Evolutionary conservation across 2,113 vertebrate genomes (phyloP).

Genomic region (Podocnemis expansa): DNA sequence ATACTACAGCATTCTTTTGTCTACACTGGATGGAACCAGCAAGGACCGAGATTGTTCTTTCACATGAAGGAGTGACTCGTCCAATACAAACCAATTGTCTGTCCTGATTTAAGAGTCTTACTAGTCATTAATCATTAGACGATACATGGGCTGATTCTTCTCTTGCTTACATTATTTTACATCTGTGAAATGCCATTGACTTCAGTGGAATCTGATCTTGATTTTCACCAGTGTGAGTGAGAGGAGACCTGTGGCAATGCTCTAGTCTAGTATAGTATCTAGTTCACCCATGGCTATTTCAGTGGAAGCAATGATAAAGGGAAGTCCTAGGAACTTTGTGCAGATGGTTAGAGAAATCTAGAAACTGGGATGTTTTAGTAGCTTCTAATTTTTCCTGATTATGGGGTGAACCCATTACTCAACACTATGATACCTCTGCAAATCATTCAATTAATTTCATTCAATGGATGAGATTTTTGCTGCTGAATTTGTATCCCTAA

Average conservation of each 20-base stretch:
- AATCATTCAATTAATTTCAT: not conserved
- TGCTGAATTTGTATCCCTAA: not conserved
- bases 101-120: accelerated
- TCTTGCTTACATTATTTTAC: not conserved
- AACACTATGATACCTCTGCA: not conserved
- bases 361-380: not conserved
- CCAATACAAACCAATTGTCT: not conserved
- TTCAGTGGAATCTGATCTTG: not conserved
- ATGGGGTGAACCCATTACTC: not conserved
- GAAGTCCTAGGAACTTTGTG: not conserved
- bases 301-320: not conserved
- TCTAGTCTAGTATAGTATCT: not conserved
- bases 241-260: not conserved
- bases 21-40: not conserved
- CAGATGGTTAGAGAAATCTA: not conserved
- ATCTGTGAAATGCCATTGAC: accelerated
- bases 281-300: not conserved
- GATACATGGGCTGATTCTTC: no score
- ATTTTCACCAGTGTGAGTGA: not conserved
- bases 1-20: not conserved
- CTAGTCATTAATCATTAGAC: not conserved
- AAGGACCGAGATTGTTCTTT: not conserved
- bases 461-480: not conserved
- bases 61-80: not conserved
- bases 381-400: not conserved